A percentile compares a stretch with the other conserved stretches of the same genome.
Conservation (phyloP, 2,113 vertebrate genomes). For the Athene noctua region DNA sequence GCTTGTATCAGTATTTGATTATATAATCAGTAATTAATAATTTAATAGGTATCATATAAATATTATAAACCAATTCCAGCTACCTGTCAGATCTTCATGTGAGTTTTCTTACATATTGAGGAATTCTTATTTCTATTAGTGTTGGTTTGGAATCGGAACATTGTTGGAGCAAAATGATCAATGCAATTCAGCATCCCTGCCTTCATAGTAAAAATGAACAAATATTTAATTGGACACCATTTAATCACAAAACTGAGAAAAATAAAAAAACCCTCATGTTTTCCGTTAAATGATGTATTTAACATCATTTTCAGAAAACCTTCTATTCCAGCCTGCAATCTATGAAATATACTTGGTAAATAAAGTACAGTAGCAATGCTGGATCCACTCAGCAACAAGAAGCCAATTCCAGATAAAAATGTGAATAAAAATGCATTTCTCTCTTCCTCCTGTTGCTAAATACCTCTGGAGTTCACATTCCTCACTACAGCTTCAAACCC, state of each 20-base stretch:
- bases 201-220: background rate
- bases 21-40: background rate
- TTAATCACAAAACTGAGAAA: background rate
- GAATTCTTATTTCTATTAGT: background rate
- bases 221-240: background rate
- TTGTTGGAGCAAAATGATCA: background rate
- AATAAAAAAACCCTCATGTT: background rate
- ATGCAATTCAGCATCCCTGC: background rate
- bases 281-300: background rate
- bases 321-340: background rate
- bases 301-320: background rate
- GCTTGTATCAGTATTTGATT: background rate
- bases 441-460: background rate
- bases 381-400: background rate
- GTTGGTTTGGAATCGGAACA: background rate
- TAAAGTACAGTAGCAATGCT: background rate
- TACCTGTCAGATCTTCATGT: background rate
- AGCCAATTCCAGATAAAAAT: background rate
- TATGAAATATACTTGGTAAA: background rate
- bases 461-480: background rate
- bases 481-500: background rate
- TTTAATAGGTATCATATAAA: background rate
- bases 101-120: background rate
- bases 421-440: background rate
- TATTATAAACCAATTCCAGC: background rate